Evolutionary conservation across 2,888 invertebrate species (phyloP).

Genomic region (Amphimallon solstitiale): DNA sequence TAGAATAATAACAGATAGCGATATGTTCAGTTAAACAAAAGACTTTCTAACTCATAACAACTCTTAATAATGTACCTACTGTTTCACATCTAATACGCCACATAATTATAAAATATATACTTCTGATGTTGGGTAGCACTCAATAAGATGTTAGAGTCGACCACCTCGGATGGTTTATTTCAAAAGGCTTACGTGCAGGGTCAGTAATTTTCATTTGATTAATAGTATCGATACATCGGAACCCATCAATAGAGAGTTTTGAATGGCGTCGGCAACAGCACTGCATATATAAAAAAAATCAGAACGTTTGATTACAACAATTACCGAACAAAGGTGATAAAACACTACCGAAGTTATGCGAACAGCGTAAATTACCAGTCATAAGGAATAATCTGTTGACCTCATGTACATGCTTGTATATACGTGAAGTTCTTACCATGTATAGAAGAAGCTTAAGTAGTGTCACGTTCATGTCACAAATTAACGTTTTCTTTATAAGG

Average conservation of each 20-base stretch:
- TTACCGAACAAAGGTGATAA: conserved; percentile 37
- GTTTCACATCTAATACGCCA: conserved; percentile 22
- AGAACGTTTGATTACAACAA: conserved; percentile 36
- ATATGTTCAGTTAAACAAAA: conserved; percentile 7
- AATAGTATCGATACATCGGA: conserved; percentile 41
- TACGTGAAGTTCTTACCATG: conserved; percentile 12
- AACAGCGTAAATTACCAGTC: conserved; percentile 19
- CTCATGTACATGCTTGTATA: neutral
- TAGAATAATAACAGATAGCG: too few relatives aligned
- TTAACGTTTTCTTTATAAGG: conserved; percentile 23
- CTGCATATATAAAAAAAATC: conserved; percentile 21
- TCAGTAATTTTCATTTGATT: conserved; percentile 44
- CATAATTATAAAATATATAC: conserved; percentile 25
- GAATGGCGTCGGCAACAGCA: conserved; percentile 15
- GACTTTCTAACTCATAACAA: conserved; percentile 3
- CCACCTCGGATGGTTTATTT: conserved; percentile 32
- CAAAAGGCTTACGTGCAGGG: conserved; percentile 36
- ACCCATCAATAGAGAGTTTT: conserved; percentile 31
- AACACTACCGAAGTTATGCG: conserved; percentile 21
- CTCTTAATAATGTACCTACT: conserved; percentile 22
- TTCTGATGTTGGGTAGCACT: conserved; percentile 8
- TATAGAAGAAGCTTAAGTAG: conserved; percentile 15
- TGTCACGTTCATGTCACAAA: conserved; percentile 25
- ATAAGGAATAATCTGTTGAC: conserved; percentile 17
- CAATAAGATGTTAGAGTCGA: conserved; percentile 32